Conservation (phyloP, 2,113 vertebrate genomes). For the Dromaius novaehollandiae region DNA sequence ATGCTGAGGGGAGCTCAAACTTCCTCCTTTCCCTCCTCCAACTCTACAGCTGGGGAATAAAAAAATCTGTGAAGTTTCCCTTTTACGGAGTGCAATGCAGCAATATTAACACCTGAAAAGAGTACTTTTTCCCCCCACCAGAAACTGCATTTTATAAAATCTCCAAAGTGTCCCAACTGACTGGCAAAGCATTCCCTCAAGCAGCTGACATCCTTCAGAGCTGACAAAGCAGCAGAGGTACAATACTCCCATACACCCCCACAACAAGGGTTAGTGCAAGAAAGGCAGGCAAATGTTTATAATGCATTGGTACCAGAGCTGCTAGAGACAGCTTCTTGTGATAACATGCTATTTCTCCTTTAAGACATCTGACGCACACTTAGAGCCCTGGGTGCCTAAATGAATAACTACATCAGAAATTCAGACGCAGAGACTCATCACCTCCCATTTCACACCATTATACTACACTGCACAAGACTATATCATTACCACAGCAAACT, state of each 20-base stretch:
- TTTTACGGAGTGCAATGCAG: not conserved
- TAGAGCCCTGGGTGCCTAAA: not conserved
- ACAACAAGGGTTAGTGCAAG: not conserved
- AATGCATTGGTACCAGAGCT: not conserved
- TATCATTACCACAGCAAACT: not conserved
- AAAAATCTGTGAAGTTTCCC: not conserved
- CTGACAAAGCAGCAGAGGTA: not conserved
- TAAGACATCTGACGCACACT: not conserved
- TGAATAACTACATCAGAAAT: not conserved
- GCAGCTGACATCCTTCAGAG: not conserved
- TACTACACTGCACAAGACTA: not conserved
- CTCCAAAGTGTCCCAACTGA: not conserved
- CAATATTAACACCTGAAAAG: rapidly evolving
- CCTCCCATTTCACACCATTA: not conserved
- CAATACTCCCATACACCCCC: not conserved
- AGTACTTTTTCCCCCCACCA: rapidly evolving
- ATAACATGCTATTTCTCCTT: not conserved
- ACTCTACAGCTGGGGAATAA: not conserved
- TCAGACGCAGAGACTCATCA: not conserved
- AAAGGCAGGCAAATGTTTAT: not conserved
- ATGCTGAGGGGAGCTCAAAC: not conserved
- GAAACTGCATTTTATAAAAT: not conserved
- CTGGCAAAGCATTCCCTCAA: not conserved
- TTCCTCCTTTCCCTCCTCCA: not conserved
- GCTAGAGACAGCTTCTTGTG: not conserved